Evolutionary conservation across 2,113 vertebrate species (phyloP), one percentile per base, ranked within the genome.

Genomic region (Antechinus flavipes): DNA sequence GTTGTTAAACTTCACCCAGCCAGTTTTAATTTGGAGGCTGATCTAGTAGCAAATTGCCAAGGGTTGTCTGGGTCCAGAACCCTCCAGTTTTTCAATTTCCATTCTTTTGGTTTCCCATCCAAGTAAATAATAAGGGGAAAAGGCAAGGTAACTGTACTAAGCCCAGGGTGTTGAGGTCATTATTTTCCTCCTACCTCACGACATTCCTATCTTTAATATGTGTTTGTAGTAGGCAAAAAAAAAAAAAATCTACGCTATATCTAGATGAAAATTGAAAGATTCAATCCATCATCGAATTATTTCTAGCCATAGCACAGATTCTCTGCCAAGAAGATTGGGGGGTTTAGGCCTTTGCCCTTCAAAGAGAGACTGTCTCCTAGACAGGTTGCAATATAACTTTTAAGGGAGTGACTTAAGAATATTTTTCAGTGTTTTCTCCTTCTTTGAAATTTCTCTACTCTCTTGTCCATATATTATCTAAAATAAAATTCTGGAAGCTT

Each of bases 401-500:
- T 84, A 42, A 84, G 35, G 68, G 2, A 84, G 93, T 76, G 89
- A 90, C 0, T 89, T 90, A 12, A 0, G 68, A 16, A 93, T 93
- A 90, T n/a, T 94, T 95, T 91, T 93, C 61, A 95, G 91, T 91
- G 55, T 95, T 93, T 90, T n/a, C 50, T 95, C 27, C 95, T 95
- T 94, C 58, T 19, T 92, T 92, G 27, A 95, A 93, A 84, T 52
- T 94, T 92, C 25, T 68, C 61, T 96, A 42, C 25, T 94, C 96
- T 93, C 96, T 97, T 91, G 0, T 49, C 16, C 46, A 35, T 96
- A 94, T 97, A 91, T 97, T 97, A 95, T 61, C 96, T 94, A 10
- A 24, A 16, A 47, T 97, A 97, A 91, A 96, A 95, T 89, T 96
- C 61, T 89, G 50, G 92, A 96, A 92, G 61, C 27, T 97, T 97